phyloP scores from a whole-genome alignment of 2,797 vertebrate species.

The Delichon dasypus region DNA sequence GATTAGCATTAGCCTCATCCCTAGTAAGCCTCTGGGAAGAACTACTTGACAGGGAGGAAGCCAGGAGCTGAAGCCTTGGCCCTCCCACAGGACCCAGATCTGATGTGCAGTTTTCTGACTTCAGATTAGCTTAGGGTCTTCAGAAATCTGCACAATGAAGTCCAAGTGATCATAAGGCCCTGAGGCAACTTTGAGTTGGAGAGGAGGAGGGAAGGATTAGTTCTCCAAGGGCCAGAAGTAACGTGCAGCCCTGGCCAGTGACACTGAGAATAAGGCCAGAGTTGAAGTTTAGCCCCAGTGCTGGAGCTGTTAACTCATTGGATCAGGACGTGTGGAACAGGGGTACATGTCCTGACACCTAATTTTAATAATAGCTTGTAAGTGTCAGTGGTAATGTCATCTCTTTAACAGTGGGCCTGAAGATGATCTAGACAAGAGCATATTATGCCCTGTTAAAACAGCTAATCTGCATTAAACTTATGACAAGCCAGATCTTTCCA shows the following conservation, averaged over 20 bases:
- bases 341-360: conserved; percentile 20
- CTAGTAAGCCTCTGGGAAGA: not conserved
- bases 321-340: not conserved
- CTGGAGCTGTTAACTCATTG: not conserved
- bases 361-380: conserved; percentile 69
- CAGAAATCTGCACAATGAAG: not conserved
- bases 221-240: not conserved
- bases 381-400: conserved; percentile 56
- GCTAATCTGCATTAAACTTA: conserved; percentile 57
- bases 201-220: not conserved
- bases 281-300: not conserved
- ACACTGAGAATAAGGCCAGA: conserved; percentile 54
- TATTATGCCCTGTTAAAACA: conserved; percentile 43
- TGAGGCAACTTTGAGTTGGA: not conserved
- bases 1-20: not conserved
- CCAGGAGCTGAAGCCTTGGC: not conserved
- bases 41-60: not conserved
- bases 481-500: conserved; percentile 53
- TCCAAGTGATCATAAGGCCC: conserved; percentile 11
- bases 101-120: not conserved
- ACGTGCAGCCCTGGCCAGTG: not conserved
- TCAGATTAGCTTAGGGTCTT: not conserved
- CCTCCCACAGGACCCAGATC: not conserved
- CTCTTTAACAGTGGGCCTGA: conserved; percentile 38
- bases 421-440: conserved; percentile 32